Evolutionary conservation across 2,888 invertebrate species (phyloP).

Genomic region (Drosophila lacicola): DNA sequence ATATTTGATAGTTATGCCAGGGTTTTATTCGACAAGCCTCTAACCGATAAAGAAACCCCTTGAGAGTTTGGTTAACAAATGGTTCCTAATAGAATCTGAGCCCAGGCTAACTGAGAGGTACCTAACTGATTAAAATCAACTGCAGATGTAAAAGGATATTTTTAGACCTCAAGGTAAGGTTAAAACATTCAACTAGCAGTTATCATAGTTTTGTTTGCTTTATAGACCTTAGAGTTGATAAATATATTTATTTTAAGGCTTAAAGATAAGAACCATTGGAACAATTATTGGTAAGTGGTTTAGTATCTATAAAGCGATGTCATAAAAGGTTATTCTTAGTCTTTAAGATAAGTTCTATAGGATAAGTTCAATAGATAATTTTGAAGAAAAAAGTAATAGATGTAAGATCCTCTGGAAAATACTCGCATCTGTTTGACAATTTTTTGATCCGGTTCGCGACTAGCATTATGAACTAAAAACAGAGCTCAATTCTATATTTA

Average conservation of each 20-base stretch:
- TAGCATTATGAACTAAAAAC: slow-evolving; percentile 9
- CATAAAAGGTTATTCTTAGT: neutral
- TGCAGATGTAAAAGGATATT: neutral
- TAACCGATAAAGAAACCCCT: too few relatives aligned
- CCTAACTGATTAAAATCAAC: neutral
- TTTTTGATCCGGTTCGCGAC: slow-evolving; percentile 35
- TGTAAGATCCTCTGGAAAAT: neutral
- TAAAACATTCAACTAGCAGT: neutral
- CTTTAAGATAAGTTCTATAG: neutral
- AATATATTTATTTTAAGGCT: neutral
- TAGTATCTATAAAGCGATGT: neutral
- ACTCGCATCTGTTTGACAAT: neutral
- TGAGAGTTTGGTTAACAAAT: too few relatives aligned
- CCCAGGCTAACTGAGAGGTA: too few relatives aligned
- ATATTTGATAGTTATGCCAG: too few relatives aligned
- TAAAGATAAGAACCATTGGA: neutral
- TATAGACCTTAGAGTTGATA: neutral
- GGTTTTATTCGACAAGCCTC: too few relatives aligned
- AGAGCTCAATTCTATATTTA: slow-evolving; percentile 54
- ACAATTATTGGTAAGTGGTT: neutral
- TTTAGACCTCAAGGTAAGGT: neutral
- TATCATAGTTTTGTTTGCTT: neutral
- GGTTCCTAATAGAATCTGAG: too few relatives aligned
- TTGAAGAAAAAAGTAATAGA: neutral
- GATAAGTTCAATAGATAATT: too few relatives aligned